Conservation (phyloP, 2,888 invertebrate species). For the Tetranychus truncatus region DNA sequence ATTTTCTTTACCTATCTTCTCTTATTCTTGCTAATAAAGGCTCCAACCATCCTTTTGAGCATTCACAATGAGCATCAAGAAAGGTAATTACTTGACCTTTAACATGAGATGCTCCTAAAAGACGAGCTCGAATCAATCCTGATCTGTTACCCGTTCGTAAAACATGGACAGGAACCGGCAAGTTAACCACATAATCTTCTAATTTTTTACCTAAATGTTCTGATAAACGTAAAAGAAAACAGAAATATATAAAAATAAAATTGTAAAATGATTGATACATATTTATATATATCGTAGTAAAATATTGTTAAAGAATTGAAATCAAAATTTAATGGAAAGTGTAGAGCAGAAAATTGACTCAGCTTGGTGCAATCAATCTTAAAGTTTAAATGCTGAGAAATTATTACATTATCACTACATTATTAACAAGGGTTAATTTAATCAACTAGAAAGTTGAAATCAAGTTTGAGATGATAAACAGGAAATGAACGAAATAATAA, state of each 20-base stretch:
- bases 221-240: too few species aligned
- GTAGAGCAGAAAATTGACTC: neutral
- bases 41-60: conserved; percentile 96
- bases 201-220: conserved; percentile 71
- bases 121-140: conserved; percentile 81
- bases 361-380: neutral
- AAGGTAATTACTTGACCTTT: conserved; percentile 81
- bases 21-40: conserved; percentile 78
- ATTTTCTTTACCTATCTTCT: conserved; percentile 42
- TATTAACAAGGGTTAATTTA: too few species aligned
- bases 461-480: too few species aligned
- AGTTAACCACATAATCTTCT: conserved; percentile 65
- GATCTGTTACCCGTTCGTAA: conserved; percentile 78
- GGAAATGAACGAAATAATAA: too few species aligned
- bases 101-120: conserved; percentile 80
- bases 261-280: too few species aligned
- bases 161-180: conserved; percentile 64
- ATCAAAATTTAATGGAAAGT: neutral
- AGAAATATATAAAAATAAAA: too few species aligned
- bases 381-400: too few species aligned
- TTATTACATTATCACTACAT: too few species aligned
- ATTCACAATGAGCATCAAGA: conserved; percentile 94
- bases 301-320: neutral
- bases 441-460: too few species aligned
- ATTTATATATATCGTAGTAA: conserved; percentile 32